Percentiles rank a stretch among this genome's conserved stretches.
These are phyloP conservation scores for Sipha maydis DNA, from an alignment of 2,888 invertebrate species.

Conservation along the genomic window DNA sequence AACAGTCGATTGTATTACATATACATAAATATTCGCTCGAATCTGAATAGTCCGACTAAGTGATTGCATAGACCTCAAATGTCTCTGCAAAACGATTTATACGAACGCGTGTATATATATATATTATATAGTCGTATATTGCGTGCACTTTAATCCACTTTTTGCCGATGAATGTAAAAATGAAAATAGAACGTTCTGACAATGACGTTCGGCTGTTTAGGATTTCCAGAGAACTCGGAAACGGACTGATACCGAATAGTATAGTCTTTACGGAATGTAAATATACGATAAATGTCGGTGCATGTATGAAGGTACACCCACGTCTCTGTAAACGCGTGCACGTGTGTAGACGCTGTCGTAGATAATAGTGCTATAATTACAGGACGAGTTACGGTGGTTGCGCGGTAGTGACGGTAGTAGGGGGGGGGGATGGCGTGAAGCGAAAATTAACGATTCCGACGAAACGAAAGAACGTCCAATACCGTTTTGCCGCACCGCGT, in stretches of 20 bases:
- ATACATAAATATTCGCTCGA: neutral
- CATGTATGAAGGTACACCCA: neutral
- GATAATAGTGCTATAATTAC: neutral
- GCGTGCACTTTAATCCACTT: neutral
- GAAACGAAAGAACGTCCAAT: neutral
- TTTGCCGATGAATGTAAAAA: neutral
- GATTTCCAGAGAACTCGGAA: neutral
- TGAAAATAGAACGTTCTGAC: neutral
- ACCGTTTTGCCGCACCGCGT: neutral
- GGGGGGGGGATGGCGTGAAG: neutral
- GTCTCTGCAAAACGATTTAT: neutral
- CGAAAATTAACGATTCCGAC: slow-evolving; percentile 24
- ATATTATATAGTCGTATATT: neutral
- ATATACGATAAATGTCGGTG: neutral
- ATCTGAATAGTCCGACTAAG: neutral
- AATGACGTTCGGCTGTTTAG: neutral
- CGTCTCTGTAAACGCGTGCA: neutral
- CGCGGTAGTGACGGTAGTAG: too few relatives aligned
- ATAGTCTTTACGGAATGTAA: neutral
- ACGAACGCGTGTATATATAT: neutral
- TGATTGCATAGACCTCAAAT: neutral
- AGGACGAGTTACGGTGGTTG: neutral
- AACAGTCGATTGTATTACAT: neutral
- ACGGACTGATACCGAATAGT: neutral
- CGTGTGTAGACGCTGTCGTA: neutral